Evolutionary conservation across 2,888 invertebrate genomes (phyloP).

Genomic region (Baronia brevicornis): DNA sequence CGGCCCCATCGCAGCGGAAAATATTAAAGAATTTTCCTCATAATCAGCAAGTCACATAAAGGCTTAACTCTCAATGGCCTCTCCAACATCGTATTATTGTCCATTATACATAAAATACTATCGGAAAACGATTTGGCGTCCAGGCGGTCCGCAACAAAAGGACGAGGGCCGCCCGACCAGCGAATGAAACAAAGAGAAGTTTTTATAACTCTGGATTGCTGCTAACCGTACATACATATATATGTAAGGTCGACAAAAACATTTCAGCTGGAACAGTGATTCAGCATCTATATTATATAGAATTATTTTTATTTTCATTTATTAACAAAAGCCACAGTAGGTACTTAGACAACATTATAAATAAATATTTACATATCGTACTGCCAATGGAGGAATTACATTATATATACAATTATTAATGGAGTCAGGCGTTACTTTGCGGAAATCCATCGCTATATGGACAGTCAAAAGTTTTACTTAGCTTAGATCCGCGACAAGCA

Average conservation of each 20-base stretch:
- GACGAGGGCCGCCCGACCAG: constrained; percentile 30
- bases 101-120: constrained; percentile 62
- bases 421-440: no score
- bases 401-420: no score
- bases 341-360: no score
- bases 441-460: no score
- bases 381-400: no score
- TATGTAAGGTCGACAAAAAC: no score
- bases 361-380: background rate
- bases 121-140: constrained; percentile 65
- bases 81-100: constrained; percentile 51
- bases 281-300: constrained; percentile 16
- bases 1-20: constrained; percentile 5
- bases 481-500: no score
- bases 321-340: no score
- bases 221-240: constrained; percentile 35
- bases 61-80: constrained; percentile 31
- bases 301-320: no score
- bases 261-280: no score
- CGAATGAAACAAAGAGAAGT: constrained; percentile 61
- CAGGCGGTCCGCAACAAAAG: constrained; percentile 33
- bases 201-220: constrained; percentile 53
- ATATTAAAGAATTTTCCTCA: constrained; percentile 17
- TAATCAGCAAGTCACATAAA: constrained; percentile 25
- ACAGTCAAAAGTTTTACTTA: no score